These are phyloP conservation scores for Pangasius larnaudii DNA, from an alignment of 2,797 vertebrate species.

Conservation along the genomic window DNA sequence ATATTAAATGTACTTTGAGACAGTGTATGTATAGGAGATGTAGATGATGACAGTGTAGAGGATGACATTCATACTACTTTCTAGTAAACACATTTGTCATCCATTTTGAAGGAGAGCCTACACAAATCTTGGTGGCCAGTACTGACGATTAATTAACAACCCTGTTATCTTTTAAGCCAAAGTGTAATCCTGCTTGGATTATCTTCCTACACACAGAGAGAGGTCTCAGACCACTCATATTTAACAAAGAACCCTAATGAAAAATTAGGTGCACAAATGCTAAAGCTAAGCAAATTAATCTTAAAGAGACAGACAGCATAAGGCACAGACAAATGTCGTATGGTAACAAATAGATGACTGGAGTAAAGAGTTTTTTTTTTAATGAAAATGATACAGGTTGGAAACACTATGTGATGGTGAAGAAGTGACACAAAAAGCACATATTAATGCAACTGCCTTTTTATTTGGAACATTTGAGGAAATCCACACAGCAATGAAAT, in stretches of 20 bases:
- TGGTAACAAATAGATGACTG: constrained; percentile 21
- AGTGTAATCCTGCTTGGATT: constrained; percentile 71
- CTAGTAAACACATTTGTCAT: constrained; percentile 11
- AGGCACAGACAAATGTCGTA: constrained; percentile 25
- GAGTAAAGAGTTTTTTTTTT: neutral
- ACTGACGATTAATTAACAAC: constrained; percentile 69
- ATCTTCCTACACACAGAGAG: constrained; percentile 47
- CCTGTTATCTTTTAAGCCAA: constrained; percentile 68
- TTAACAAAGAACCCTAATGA: constrained; percentile 1
- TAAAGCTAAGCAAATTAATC: constrained; percentile 24
- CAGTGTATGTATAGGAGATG: neutral
- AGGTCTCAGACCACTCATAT: constrained; percentile 11
- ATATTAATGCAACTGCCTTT: constrained; percentile 27
- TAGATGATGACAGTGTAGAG: neutral
- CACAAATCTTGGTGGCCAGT: constrained; percentile 35
- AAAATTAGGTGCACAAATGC: constrained; percentile 14
- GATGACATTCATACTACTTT: constrained; percentile 15
- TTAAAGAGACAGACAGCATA: constrained; percentile 29
- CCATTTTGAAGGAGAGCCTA: constrained; percentile 14
- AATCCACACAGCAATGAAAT: constrained; percentile 24
- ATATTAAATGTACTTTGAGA: neutral
- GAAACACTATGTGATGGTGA: constrained; percentile 21
- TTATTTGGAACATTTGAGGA: constrained; percentile 32
- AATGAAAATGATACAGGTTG: constrained; percentile 15
- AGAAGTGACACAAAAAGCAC: constrained; percentile 39